Evolutionary conservation across 2,113 vertebrate genomes (phyloP).

Genomic region (Pterocles orientalis): DNA sequence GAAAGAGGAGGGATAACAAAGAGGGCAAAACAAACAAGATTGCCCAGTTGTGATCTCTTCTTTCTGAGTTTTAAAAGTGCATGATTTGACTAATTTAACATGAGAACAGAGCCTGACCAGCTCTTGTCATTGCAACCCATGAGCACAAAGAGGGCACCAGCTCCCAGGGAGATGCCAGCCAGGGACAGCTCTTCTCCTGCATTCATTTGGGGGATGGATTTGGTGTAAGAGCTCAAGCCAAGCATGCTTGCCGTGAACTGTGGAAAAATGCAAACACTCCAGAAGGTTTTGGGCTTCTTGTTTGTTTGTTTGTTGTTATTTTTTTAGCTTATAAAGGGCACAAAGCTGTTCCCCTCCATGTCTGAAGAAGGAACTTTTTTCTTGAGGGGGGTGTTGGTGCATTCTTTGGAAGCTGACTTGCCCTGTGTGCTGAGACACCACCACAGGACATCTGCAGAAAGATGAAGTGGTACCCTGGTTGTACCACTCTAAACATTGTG

Average conservation of each 20-base stretch:
- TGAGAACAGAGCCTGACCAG: neutral
- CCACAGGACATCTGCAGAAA: neutral
- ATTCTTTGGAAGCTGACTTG: neutral
- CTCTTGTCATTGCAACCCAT: neutral
- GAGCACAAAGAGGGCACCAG: neutral
- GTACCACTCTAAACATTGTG: rapidly evolving
- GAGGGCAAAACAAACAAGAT: neutral
- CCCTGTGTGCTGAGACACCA: neutral
- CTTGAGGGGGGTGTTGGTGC: neutral
- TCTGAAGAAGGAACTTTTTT: neutral
- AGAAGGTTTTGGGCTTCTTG: neutral
- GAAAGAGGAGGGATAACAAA: conserved; percentile 36
- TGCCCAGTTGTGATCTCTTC: neutral
- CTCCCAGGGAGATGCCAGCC: neutral
- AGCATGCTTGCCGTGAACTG: neutral
- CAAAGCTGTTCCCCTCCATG: rapidly evolving
- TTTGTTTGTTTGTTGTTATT: no score
- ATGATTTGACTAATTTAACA: neutral
- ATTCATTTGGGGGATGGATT: rapidly evolving
- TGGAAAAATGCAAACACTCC: neutral
- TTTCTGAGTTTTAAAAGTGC: conserved; percentile 1
- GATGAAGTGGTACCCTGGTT: neutral
- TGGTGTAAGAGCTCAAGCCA: neutral
- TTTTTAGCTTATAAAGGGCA: neutral
- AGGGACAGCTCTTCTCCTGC: neutral